Conservation (phyloP, 2,797 vertebrate genomes). For the Ciconia nigra region DNA sequence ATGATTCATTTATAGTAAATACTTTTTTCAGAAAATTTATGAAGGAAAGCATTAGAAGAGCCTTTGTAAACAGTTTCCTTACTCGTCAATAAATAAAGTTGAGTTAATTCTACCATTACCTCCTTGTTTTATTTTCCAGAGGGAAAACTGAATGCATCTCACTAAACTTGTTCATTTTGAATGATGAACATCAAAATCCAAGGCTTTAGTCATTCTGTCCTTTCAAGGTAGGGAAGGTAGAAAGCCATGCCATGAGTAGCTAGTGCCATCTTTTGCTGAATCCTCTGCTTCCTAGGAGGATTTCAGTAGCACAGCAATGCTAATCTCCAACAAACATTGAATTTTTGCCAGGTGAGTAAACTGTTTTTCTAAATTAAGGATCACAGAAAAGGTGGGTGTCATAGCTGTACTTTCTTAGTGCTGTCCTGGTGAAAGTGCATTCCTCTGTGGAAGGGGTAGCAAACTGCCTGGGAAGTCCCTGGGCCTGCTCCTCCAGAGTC, state of each 20-base stretch:
- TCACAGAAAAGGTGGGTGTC: background rate
- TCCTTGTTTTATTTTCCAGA: background rate
- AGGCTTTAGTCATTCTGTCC: background rate
- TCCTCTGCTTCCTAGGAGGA: background rate
- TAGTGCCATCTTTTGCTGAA: background rate
- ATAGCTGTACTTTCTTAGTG: accelerated
- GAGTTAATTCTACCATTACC: background rate
- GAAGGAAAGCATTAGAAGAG: background rate
- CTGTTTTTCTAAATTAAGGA: background rate
- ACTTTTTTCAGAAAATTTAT: background rate
- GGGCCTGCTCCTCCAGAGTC: background rate
- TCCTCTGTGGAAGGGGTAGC: background rate
- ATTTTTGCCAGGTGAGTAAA: background rate
- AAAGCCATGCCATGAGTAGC: background rate
- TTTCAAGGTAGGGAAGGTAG: background rate
- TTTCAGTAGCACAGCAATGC: background rate
- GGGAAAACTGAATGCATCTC: background rate
- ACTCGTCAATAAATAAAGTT: background rate
- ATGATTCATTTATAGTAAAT: background rate
- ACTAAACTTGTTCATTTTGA: background rate
- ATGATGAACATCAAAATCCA: background rate
- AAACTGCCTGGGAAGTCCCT: background rate
- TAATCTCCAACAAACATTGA: background rate
- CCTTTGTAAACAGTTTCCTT: background rate
- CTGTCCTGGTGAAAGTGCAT: background rate